A percentile compares a stretch with the other conserved stretches of the same genome.
These are phyloP conservation scores for Dryobates pubescens DNA, from an alignment of 2,797 vertebrate species.

Conservation along the genomic window DNA sequence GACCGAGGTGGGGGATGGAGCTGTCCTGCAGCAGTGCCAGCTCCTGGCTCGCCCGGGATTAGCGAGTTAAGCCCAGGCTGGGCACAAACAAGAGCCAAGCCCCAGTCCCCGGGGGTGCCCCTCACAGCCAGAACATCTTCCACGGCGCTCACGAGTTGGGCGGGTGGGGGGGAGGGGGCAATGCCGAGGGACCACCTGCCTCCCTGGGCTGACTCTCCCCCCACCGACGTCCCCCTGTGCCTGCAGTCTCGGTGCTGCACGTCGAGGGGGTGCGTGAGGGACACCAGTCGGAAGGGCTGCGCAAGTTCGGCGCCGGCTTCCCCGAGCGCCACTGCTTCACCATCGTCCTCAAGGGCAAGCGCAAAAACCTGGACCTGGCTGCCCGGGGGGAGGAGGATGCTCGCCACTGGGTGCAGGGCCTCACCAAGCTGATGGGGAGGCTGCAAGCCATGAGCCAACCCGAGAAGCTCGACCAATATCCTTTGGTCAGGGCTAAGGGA, in stretches of 20 bases:
- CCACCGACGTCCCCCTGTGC: background rate
- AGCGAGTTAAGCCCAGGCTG: background rate
- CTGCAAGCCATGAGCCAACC: slow-evolving; percentile 91
- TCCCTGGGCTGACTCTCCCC: too few species aligned
- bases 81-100: accelerated
- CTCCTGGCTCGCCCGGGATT: slow-evolving; percentile 41
- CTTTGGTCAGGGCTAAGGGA: slow-evolving; percentile 50
- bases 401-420: slow-evolving; percentile 88
- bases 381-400: slow-evolving; percentile 85
- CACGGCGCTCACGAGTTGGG: background rate
- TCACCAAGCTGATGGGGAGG: slow-evolving; percentile 85
- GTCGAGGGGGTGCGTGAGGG: slow-evolving; percentile 78
- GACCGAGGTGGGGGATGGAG: background rate
- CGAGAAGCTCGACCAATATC: slow-evolving; percentile 98
- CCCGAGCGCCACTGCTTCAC: slow-evolving; percentile 89
- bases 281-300: slow-evolving; percentile 88
- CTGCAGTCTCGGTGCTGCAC: slow-evolving; percentile 78
- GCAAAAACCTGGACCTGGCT: slow-evolving; percentile 92
- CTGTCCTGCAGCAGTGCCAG: background rate
- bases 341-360: slow-evolving; percentile 86
- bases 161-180: too few species aligned
- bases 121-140: background rate
- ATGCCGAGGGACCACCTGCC: background rate
- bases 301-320: slow-evolving; percentile 78
- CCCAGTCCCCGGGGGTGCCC: background rate